phyloP scores from a whole-genome alignment of 2,888 invertebrate genomes.

The Rhodophaea formosa region DNA sequence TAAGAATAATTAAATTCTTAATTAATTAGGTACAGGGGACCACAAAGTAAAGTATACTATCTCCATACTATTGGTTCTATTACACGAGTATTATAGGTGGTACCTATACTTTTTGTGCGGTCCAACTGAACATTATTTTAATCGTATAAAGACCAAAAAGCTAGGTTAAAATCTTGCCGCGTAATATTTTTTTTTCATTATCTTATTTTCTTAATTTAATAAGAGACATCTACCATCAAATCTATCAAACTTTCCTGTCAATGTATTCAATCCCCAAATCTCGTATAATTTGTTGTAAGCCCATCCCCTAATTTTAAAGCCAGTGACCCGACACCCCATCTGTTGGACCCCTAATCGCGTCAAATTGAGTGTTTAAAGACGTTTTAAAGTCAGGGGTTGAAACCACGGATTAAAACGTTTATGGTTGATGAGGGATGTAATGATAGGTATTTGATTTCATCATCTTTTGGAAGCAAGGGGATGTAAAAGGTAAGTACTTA shows the following conservation, averaged over 20 bases:
- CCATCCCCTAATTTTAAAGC: slow-evolving; percentile 21
- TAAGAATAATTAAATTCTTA: too few species aligned
- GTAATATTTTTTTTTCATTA: too few species aligned
- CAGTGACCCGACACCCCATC: slow-evolving; percentile 15
- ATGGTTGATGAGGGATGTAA: slow-evolving; percentile 20
- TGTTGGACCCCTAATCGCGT: slow-evolving; percentile 16
- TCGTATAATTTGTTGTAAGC: slow-evolving; percentile 14
- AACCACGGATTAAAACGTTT: slow-evolving; percentile 2
- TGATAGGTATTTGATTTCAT: slow-evolving; percentile 22
- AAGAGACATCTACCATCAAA: background rate
- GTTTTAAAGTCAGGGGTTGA: slow-evolving; percentile 37
- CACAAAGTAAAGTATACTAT: too few species aligned
- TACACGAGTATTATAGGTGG: too few species aligned
- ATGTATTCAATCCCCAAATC: slow-evolving; percentile 5
- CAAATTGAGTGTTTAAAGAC: slow-evolving; percentile 38
- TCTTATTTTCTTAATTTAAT: too few species aligned
- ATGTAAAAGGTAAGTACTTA: too few species aligned
- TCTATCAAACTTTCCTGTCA: slow-evolving; percentile 3
- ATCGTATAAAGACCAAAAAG: background rate
- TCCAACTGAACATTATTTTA: too few species aligned
- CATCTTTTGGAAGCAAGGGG: background rate
- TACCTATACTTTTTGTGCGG: too few species aligned
- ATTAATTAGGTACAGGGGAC: too few species aligned
- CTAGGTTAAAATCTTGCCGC: too few species aligned
- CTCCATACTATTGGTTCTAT: too few species aligned